Base-by-base conservation (phyloP, 2,113 vertebrate genomes). In the Etheostoma cragini region DNA sequence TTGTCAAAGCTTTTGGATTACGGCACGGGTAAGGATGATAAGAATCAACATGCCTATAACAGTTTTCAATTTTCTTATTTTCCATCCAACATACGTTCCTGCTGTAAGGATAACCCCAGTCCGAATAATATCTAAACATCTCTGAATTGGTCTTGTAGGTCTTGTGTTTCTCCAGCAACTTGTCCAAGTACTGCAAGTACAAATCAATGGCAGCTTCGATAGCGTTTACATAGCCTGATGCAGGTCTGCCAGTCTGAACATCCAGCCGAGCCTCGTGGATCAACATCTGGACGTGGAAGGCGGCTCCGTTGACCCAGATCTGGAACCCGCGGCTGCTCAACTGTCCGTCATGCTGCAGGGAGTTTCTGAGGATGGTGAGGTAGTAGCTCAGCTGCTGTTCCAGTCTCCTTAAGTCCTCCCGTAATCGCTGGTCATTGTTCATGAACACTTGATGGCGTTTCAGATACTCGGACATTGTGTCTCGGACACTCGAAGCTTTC, bases 271-370 rank as follows among this genome's bases (percentile, higher is more conserved):
- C 82, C 35, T 60, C 22, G 0, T 80, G 82, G 71, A 84, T 46
- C 71, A 80, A 10, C 82, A 84, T 80, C 65, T 71, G 76, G 19
- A 80, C 1, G 52, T 76, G 82, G 65, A 80, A 80, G 52, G 21
- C 22, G 35, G 65, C 82, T 64, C 82, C 82, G 0, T 84, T 84
- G 0, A 50, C 30, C 72, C 82, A 84, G 71, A 76, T 65, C 10
- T 80, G 80, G 45, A 84, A 38, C 7, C 65, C 60, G 0, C 57
- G 57, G 22, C 33, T 35, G 30, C 3, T 71, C 71, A 80, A 71
- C 30, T 76, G 76, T 6, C 50, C 21, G 12, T 80, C 82, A 0
- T n/a, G 11, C 72, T 56, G 35, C 72, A 80, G 46, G 33, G 82
- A 84, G 72, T 80, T 85, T 17, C 6, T 66, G 35, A 85, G 77